These are phyloP conservation scores for Tragelaphus buxtoni DNA, from an alignment of 2,113 vertebrate species.

Conservation along the genomic window DNA sequence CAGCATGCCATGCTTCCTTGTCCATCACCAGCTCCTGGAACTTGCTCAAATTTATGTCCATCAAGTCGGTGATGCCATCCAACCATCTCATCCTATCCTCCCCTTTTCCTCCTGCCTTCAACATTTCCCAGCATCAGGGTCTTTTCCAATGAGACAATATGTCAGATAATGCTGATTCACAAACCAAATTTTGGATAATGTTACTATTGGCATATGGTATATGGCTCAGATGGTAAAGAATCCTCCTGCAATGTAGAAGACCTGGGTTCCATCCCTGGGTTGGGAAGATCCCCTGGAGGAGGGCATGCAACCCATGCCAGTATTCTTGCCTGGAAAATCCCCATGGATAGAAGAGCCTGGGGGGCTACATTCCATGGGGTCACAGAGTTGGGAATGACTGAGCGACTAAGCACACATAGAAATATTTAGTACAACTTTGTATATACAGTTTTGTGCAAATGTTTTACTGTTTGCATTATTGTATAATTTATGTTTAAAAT, in stretches of 20 bases:
- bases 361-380: not conserved
- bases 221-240: not conserved
- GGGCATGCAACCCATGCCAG: not conserved
- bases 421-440: not conserved
- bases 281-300: not conserved
- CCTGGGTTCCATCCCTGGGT: not conserved
- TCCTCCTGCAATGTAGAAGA: not conserved
- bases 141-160: not conserved
- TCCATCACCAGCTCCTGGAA: not conserved
- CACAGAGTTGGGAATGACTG: not conserved
- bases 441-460: not conserved
- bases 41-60: not conserved
- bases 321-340: not conserved
- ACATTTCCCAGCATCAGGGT: not conserved
- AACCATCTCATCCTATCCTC: not conserved
- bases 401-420: not conserved
- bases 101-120: not conserved
- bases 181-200: not conserved
- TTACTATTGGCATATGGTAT: not conserved
- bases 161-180: not conserved
- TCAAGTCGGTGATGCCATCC: not conserved
- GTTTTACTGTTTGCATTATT: not conserved
- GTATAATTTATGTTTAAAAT: not conserved
- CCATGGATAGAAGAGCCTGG: not conserved
- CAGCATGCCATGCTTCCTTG: not conserved